Conservation (phyloP, 1,140 invertebrate genomes). For the Zaprionus gabonicus region DNA sequence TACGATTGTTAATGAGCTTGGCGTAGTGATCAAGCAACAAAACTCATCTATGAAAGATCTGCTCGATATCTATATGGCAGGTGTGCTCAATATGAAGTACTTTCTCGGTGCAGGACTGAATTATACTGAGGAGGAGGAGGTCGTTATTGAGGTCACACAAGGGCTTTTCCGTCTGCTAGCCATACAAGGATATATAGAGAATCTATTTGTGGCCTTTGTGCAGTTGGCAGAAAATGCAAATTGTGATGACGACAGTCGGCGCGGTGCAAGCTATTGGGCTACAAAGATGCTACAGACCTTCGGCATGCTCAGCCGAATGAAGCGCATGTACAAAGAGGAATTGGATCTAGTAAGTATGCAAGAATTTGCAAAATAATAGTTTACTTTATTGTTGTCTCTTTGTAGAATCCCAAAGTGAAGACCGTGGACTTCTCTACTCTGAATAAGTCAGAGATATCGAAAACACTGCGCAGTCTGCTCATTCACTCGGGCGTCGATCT, state of each 20-base stretch:
- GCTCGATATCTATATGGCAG: conserved; percentile 52
- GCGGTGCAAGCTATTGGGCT: conserved; percentile 77
- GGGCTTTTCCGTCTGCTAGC: conserved; percentile 69
- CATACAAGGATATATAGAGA: conserved; percentile 67
- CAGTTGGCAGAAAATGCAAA: conserved; percentile 62
- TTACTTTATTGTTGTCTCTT: neutral
- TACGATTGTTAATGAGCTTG: conserved; percentile 44
- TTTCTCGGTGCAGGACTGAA: conserved; percentile 54
- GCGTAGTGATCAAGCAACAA: conserved; percentile 48
- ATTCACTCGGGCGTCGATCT: conserved; percentile 67
- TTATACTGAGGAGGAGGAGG: conserved; percentile 45
- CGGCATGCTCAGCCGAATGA: conserved; percentile 67
- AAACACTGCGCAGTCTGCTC: conserved; percentile 52
- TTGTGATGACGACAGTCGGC: conserved; percentile 24
- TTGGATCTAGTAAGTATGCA: conserved; percentile 61
- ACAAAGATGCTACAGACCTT: conserved; percentile 66
- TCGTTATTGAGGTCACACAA: conserved; percentile 56
- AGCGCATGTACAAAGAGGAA: conserved; percentile 74
- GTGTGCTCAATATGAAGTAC: conserved; percentile 66
- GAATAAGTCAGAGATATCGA: conserved; percentile 51
- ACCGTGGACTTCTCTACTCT: conserved; percentile 54
- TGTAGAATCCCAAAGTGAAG: conserved; percentile 61
- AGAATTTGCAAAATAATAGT: neutral
- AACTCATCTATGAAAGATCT: conserved; percentile 55
- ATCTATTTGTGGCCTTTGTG: conserved; percentile 66